Base-by-base conservation (phyloP, 2,113 vertebrate genomes). In the Pipra filicauda region DNA sequence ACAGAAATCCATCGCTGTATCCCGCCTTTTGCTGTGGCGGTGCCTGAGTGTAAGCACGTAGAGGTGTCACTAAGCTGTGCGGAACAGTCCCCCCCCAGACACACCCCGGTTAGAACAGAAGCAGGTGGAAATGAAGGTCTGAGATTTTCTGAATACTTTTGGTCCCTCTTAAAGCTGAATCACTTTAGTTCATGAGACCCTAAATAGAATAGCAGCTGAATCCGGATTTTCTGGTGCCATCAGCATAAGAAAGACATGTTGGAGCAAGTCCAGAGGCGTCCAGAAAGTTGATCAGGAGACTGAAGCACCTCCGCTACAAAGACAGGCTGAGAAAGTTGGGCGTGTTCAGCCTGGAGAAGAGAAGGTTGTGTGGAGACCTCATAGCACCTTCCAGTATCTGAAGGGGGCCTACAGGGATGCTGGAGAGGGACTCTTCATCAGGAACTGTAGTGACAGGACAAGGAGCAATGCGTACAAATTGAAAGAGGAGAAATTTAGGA, bases 21-120 rank as follows among this genome's bases (percentile, higher is more conserved):
- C 30, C 7, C 11, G 8, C 15, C 8, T 15, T 3, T 7, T 21
- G 26, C 12, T 28, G 37, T 46, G 7, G 0, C 35, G 2, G 26
- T 43, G 74, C 30, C 35, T 3, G 11, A 8, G 0, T 15, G 2
- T 17, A 16, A 12, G 2, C 30, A 4, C 10, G 18, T 0, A 15
- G 48, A 18, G 44, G 24, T 12, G 71, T 49, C 15, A 1, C 1
- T 7, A 0, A 31, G 59, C 31, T 21, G 39, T 24, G 80, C 35
- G 2, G 58, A 46, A 4, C 30, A 2, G 4, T 11, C 33, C 16
- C 28, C 23, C 23, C 39, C 39, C 49, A 31, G 77, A 2, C 44
- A 49, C 41, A 5, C 15, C 10, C 9, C 9, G 3, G 1, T 5
- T 2, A 18, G 21, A 33, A 26, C 5, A 13, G 24, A 12, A 43